Evolutionary conservation across 2,113 vertebrate species (phyloP).

Genomic region (Alces alces): DNA sequence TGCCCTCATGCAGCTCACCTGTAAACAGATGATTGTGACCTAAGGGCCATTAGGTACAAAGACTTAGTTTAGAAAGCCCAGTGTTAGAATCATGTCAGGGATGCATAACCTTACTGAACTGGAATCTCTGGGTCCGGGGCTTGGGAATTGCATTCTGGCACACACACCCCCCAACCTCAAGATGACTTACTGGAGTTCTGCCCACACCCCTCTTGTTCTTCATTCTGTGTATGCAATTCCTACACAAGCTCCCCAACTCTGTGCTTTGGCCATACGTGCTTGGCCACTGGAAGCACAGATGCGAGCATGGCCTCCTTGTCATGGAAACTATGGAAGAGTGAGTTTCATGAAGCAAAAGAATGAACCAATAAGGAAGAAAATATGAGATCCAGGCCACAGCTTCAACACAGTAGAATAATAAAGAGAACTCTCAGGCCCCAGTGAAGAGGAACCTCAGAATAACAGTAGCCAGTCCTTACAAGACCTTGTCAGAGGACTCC

Average conservation of each 20-base stretch:
- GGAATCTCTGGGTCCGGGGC: neutral
- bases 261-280: neutral
- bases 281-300: neutral
- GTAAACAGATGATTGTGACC: neutral
- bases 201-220: neutral
- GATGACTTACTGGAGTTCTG: neutral
- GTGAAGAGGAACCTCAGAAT: neutral
- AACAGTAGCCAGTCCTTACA: neutral
- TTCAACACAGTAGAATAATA: neutral
- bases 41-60: neutral
- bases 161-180: accelerated
- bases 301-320: neutral
- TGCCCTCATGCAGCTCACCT: neutral
- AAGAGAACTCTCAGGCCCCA: neutral
- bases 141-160: neutral
- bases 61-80: neutral
- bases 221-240: neutral
- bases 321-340: neutral
- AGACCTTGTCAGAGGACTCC: neutral
- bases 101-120: neutral
- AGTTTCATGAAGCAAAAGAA: conserved; percentile 5
- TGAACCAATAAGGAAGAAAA: neutral
- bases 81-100: neutral
- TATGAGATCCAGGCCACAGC: neutral
- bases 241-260: neutral